These are phyloP conservation scores for Ciona savignyi DNA, from an alignment of 23 tunicate genomes.

Conservation along the genomic window DNA sequence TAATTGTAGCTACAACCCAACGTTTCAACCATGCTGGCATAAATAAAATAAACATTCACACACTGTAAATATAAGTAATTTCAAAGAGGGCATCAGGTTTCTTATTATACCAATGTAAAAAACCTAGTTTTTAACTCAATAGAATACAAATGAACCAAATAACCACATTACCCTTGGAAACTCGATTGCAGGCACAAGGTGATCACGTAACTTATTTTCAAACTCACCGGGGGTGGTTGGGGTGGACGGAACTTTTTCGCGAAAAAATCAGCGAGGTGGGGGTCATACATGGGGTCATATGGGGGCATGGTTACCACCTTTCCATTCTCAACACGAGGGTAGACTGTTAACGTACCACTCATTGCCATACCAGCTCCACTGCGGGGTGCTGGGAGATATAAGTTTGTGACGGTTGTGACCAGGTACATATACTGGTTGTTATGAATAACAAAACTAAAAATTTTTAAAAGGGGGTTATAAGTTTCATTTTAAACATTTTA, in stretches of 20 bases:
- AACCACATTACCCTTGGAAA: too few relatives aligned
- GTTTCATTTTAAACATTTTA: constrained; percentile 30
- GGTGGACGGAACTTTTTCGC: constrained; percentile 73
- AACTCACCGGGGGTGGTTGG: constrained; percentile 41
- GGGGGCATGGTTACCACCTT: constrained; percentile 49
- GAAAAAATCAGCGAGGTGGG: constrained; percentile 70
- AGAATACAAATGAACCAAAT: too few relatives aligned
- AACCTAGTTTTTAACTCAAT: too few relatives aligned
- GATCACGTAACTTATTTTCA: too few relatives aligned
- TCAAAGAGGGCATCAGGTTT: too few relatives aligned
- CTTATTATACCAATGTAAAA: too few relatives aligned
- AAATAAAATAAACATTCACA: too few relatives aligned
- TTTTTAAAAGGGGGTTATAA: constrained; percentile 46
- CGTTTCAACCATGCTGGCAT: too few relatives aligned
- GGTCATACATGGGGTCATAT: constrained; percentile 80
- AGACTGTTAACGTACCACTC: constrained; percentile 41
- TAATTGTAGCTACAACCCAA: too few relatives aligned
- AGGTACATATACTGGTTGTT: constrained; percentile 71
- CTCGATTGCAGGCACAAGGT: too few relatives aligned
- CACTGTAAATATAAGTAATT: too few relatives aligned
- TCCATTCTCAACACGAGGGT: constrained; percentile 65
- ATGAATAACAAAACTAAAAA: constrained; percentile 31
- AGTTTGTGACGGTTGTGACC: constrained; percentile 51
- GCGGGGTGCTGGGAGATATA: constrained; percentile 15
- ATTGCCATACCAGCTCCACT: constrained; percentile 14